phyloP scores from a whole-genome alignment of 2,113 vertebrate genomes.

The Rynchops niger region DNA sequence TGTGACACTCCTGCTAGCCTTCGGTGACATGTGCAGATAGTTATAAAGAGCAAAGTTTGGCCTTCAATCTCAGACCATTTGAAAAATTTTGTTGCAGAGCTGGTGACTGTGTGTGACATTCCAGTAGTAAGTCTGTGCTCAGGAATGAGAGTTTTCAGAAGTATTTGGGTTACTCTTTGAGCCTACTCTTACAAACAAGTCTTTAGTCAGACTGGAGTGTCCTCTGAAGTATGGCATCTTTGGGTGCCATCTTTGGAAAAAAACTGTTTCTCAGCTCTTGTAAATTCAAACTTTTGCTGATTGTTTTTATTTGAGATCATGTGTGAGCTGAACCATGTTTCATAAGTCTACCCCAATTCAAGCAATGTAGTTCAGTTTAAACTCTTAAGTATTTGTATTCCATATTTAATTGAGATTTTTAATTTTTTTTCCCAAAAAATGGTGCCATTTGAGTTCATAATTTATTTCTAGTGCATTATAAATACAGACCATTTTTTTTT shows the following conservation, averaged over 20 bases:
- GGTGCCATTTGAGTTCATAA: background rate
- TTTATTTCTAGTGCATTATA: background rate
- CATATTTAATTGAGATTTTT: background rate
- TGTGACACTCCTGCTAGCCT: background rate
- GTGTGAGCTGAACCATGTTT: background rate
- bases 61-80: background rate
- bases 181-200: background rate
- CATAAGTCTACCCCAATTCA: background rate
- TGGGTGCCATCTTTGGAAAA: background rate
- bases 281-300: background rate
- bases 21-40: background rate
- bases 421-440: background rate
- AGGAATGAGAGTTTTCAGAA: background rate
- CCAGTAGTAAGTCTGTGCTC: background rate
- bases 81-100: background rate
- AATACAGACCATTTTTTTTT: background rate
- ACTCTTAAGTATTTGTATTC: background rate
- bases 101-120: background rate
- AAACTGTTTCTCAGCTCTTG: background rate
- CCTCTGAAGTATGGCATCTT: background rate
- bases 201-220: background rate
- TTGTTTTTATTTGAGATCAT: background rate
- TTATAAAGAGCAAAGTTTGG: background rate
- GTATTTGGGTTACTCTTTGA: background rate
- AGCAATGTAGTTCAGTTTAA: background rate